These are phyloP conservation scores for Habrosyne pyritoides DNA, from an alignment of 2,888 invertebrate genomes.

Conservation along the genomic window DNA sequence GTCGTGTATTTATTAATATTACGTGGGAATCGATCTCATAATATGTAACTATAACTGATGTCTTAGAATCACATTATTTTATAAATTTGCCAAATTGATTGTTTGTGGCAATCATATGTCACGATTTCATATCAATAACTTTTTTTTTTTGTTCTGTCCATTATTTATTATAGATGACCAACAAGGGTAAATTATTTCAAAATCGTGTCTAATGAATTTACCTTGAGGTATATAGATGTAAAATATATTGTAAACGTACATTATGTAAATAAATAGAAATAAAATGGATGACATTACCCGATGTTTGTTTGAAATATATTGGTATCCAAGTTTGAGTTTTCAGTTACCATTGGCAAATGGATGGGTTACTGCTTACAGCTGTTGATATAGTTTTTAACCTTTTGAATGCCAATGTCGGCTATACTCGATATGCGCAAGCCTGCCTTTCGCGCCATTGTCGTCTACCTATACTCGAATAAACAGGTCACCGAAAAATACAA, in stretches of 20 bases:
- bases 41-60: background rate
- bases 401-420: no score
- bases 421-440: no score
- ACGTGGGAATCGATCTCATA: constrained; percentile 1
- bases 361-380: no score
- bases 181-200: background rate
- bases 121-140: background rate
- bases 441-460: no score
- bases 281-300: background rate
- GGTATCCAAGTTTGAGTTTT: no score
- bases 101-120: background rate
- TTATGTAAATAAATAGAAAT: background rate
- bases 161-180: background rate
- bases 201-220: background rate
- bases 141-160: background rate
- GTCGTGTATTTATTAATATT: background rate
- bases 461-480: no score
- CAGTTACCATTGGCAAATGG: no score
- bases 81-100: background rate
- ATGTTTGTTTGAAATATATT: background rate
- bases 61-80: background rate
- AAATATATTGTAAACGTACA: background rate
- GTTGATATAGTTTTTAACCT: no score
- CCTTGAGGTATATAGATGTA: background rate
- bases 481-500: no score